Evolutionary conservation across 1,140 invertebrate species (phyloP).

Genomic region (Hycleus cichorii): DNA sequence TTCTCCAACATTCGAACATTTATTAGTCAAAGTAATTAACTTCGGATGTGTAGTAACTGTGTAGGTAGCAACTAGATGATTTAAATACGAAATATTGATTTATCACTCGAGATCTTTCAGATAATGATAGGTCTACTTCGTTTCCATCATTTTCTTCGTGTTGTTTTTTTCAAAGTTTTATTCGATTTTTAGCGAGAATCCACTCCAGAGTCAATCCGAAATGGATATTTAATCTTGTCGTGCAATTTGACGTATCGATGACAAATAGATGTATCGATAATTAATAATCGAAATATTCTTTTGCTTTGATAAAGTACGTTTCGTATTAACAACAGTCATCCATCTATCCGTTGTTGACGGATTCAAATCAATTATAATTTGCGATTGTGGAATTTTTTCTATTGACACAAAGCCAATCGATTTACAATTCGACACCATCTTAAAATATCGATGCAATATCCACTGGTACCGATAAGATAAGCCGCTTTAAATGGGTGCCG

Average conservation of each 20-base stretch:
- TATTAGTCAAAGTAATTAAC: constrained; percentile 13
- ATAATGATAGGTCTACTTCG: no score
- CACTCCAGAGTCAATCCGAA: no score
- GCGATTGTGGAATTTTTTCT: constrained; percentile 1
- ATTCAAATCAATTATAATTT: not conserved
- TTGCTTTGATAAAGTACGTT: not conserved
- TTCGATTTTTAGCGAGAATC: no score
- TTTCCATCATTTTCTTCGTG: no score
- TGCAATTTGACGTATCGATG: no score
- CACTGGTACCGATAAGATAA: no score
- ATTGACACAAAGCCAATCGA: not conserved
- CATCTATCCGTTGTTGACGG: not conserved
- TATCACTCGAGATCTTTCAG: not conserved
- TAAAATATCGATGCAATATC: not conserved
- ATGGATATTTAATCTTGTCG: no score
- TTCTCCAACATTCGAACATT: not conserved
- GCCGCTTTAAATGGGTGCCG: no score
- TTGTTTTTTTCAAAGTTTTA: no score
- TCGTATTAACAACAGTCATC: not conserved
- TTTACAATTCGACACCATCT: not conserved
- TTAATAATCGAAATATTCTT: not conserved
- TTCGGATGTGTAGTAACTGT: constrained; percentile 12
- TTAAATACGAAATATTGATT: constrained; percentile 15
- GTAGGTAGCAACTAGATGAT: constrained; percentile 10
- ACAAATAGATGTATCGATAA: not conserved